A percentile compares a stretch with the other conserved stretches of the same genome.
Evolutionary conservation across 1,140 invertebrate genomes (phyloP).

Genomic region (Caenorhabditis brenneri): DNA sequence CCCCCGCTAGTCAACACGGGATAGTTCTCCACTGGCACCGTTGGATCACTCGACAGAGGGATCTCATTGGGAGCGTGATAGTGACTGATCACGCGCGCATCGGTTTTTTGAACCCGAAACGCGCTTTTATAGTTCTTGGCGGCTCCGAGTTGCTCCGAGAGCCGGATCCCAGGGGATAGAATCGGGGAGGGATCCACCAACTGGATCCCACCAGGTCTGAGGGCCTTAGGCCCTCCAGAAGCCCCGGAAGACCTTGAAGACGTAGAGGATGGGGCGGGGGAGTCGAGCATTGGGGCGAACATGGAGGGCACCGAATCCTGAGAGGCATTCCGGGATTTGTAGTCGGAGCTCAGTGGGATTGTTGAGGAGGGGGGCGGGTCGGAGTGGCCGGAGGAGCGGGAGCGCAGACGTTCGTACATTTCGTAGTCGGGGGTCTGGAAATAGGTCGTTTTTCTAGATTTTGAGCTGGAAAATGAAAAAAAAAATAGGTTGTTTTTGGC

Average conservation of each 20-base stretch:
- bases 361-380: not conserved
- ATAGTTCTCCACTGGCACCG: not conserved
- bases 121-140: slow-evolving; percentile 14
- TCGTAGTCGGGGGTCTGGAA: slow-evolving; percentile 12
- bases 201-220: not conserved
- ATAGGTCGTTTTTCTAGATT: no score
- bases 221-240: not conserved
- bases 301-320: slow-evolving; percentile 8
- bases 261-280: not conserved
- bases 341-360: slow-evolving; percentile 14
- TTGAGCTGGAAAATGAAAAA: not conserved
- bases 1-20: slow-evolving; percentile 11
- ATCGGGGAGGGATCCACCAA: not conserved
- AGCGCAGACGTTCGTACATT: slow-evolving; percentile 22
- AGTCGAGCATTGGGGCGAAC: slow-evolving; percentile 19
- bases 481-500: no score
- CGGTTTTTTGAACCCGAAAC: slow-evolving; percentile 10
- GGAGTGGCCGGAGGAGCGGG: not conserved
- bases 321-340: slow-evolving; percentile 6
- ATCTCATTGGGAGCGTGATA: slow-evolving; percentile 30
- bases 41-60: not conserved
- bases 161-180: not conserved
- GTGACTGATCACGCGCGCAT: slow-evolving; percentile 5
- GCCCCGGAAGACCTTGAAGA: not conserved
- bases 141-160: not conserved